Percentiles rank a stretch among this genome's conserved stretches.
phyloP scores from a whole-genome alignment of 2,888 invertebrate species.

The Phortica magna region DNA sequence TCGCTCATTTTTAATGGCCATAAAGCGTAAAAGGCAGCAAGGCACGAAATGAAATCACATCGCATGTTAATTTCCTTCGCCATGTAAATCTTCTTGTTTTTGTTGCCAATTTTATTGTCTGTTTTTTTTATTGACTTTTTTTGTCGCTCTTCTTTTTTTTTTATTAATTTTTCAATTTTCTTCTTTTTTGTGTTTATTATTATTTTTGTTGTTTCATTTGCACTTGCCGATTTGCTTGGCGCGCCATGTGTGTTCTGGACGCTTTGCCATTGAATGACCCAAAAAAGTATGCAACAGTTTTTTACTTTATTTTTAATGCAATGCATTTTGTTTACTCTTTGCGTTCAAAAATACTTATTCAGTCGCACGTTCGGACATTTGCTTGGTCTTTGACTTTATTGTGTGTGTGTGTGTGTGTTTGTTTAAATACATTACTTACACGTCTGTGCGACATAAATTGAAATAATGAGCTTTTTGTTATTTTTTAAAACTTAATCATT shows the following conservation, averaged over 20 bases:
- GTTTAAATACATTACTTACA: too few species aligned
- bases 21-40: constrained; percentile 22
- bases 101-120: constrained; percentile 20
- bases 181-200: constrained; percentile 12
- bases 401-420: constrained; percentile 28
- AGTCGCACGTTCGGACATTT: not conserved
- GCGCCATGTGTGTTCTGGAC: not conserved
- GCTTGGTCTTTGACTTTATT: constrained; percentile 4
- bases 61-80: not conserved
- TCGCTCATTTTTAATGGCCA: constrained; percentile 6
- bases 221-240: too few species aligned
- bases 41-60: constrained; percentile 10
- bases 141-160: constrained; percentile 45
- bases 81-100: not conserved
- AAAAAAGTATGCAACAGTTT: constrained; percentile 64
- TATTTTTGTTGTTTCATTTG: not conserved
- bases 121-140: constrained; percentile 60
- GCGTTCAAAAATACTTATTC: too few species aligned
- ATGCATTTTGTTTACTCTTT: not conserved
- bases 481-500: not conserved
- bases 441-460: constrained; percentile 56
- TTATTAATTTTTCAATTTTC: constrained; percentile 22
- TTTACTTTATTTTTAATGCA: constrained; percentile 57
- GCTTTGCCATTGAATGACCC: constrained; percentile 36
- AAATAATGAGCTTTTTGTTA: constrained; percentile 67